Conservation (phyloP, 1,140 invertebrate species). For the Eufriesea mexicana region DNA sequence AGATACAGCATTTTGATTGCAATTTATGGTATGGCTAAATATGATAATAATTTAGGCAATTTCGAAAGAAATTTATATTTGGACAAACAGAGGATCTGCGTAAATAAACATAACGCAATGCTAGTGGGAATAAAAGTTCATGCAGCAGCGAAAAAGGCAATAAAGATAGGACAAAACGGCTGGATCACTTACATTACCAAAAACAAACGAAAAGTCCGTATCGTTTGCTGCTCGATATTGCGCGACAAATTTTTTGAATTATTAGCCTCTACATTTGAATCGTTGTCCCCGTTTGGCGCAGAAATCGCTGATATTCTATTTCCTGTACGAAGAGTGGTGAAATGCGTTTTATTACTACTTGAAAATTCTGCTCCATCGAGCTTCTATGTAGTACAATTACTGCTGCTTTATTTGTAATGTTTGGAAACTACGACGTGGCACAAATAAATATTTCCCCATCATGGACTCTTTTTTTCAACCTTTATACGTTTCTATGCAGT, state of each 20-base stretch:
- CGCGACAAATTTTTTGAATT: slow-evolving; percentile 30
- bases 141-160: neutral
- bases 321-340: neutral
- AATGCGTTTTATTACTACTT: slow-evolving; percentile 38
- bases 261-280: slow-evolving; percentile 15
- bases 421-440: neutral
- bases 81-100: neutral
- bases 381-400: neutral
- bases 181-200: neutral
- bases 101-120: neutral
- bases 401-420: slow-evolving; percentile 34
- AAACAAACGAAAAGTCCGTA: neutral
- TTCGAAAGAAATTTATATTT: neutral
- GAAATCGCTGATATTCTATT: slow-evolving; percentile 30
- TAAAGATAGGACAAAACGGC: neutral
- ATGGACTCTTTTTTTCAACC: neutral
- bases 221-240: slow-evolving; percentile 20
- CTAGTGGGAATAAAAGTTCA: neutral
- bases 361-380: slow-evolving; percentile 9
- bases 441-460: neutral
- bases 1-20: too few species aligned
- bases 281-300: neutral
- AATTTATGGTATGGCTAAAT: too few species aligned
- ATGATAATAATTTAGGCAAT: neutral
- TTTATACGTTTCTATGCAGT: neutral